These are phyloP conservation scores for Heteronetta atricapilla DNA, from an alignment of 2,113 vertebrate species.

Conservation along the genomic window DNA sequence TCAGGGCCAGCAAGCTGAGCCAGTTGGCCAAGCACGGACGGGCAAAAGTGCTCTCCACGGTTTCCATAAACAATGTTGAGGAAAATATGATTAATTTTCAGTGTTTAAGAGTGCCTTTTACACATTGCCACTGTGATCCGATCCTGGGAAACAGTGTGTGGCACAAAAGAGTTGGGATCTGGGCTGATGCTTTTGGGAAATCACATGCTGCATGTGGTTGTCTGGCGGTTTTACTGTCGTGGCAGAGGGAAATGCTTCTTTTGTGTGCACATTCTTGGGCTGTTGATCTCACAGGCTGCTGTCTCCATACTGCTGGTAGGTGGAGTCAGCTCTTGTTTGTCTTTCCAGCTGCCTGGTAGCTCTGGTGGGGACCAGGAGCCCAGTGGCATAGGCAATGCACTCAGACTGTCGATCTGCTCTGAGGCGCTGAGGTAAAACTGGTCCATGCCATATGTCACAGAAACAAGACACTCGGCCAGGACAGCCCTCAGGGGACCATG, in stretches of 20 bases:
- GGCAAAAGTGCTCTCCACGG: neutral
- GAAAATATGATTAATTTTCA: constrained; percentile 51
- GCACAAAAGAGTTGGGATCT: constrained; percentile 25
- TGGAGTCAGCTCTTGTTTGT: constrained; percentile 54
- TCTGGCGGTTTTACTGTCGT: constrained; percentile 63
- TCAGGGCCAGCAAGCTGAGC: neutral
- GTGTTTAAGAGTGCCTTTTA: constrained; percentile 12
- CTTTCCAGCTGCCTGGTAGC: constrained; percentile 5
- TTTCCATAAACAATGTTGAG: constrained; percentile 17
- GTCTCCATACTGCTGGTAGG: constrained; percentile 60
- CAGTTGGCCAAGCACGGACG: neutral
- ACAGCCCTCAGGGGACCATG: fast-evolving
- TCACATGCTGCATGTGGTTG: constrained; percentile 68
- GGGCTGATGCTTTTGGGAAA: constrained; percentile 60
- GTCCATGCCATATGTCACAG: neutral
- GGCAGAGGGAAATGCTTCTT: constrained; percentile 57
- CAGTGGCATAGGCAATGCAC: fast-evolving
- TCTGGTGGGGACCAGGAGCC: constrained; percentile 5
- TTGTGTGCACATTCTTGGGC: constrained; percentile 61
- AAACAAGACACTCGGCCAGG: neutral
- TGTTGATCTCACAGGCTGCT: constrained; percentile 38
- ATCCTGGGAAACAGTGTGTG: constrained; percentile 56
- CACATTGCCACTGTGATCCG: neutral
- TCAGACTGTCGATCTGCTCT: neutral
- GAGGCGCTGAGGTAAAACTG: neutral